Conservation (phyloP, 2,888 invertebrate species). For the Cartodere bifasciata region DNA sequence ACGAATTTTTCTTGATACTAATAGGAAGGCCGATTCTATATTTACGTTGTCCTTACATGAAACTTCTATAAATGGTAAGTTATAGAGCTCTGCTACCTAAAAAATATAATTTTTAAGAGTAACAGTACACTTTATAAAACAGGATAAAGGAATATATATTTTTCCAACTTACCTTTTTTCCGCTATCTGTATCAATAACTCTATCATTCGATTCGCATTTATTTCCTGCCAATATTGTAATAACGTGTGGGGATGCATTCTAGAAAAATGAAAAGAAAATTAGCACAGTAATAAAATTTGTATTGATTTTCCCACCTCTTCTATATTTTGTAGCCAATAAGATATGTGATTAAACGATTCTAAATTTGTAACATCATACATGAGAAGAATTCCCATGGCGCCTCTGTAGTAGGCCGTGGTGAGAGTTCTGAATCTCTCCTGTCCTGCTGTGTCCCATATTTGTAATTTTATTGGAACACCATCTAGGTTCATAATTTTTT, state of each 20-base stretch:
- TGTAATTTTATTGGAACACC: slow-evolving; percentile 75
- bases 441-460: slow-evolving; percentile 85
- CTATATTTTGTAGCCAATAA: slow-evolving; percentile 83
- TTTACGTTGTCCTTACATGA: slow-evolving; percentile 79
- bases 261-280: slow-evolving; percentile 31
- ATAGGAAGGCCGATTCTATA: slow-evolving; percentile 71
- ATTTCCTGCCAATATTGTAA: slow-evolving; percentile 74
- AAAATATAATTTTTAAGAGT: slow-evolving; percentile 21
- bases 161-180: slow-evolving; percentile 55
- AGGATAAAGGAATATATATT: too few relatives aligned
- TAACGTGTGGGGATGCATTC: slow-evolving; percentile 80
- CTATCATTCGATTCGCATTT: slow-evolving; percentile 70
- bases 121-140: too few relatives aligned
- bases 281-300: slow-evolving; percentile 3
- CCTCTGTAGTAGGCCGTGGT: slow-evolving; percentile 83
- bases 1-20: slow-evolving; percentile 68
- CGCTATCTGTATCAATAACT: slow-evolving; percentile 65
- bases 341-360: slow-evolving; percentile 84
- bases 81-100: slow-evolving; percentile 75
- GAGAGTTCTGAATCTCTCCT: slow-evolving; percentile 58
- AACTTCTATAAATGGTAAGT: slow-evolving; percentile 80
- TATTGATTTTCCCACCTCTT: slow-evolving; percentile 49
- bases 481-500: slow-evolving; percentile 77
- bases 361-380: slow-evolving; percentile 82
- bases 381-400: slow-evolving; percentile 81